A percentile compares a stretch with the other conserved stretches of the same genome.
Evolutionary conservation across 2,113 vertebrate species (phyloP).

Genomic region (Edolisoma coerulescens): DNA sequence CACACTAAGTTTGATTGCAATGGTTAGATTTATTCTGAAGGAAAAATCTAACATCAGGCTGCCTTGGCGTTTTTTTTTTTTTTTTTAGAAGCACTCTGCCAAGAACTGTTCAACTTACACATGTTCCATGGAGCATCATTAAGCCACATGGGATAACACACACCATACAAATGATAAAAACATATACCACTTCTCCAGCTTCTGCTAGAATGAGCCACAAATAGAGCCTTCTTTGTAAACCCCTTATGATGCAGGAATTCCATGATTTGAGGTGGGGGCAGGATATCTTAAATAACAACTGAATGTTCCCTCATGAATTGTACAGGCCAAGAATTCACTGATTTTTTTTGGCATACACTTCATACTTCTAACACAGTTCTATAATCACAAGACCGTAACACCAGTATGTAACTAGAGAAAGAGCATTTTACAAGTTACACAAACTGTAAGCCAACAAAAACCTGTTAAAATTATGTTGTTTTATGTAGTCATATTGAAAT

Average conservation of each 20-base stretch:
- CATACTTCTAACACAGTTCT: not conserved
- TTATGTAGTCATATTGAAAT: slow-evolving; percentile 7
- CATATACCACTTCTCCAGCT: not conserved
- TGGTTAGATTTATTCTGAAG: not conserved
- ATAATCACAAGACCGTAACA: not conserved
- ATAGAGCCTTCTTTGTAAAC: not conserved
- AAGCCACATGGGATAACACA: not conserved
- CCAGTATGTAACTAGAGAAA: slow-evolving; percentile 9
- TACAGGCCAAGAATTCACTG: not conserved
- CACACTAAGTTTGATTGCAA: not conserved
- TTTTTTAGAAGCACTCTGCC: not conserved
- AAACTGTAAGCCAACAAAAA: slow-evolving; percentile 35
- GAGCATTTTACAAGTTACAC: not conserved
- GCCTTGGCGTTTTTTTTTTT: no score
- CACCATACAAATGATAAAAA: not conserved
- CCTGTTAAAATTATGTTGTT: not conserved
- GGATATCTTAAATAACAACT: not conserved
- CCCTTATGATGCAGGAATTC: not conserved
- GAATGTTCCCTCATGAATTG: not conserved
- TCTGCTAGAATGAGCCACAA: not conserved
- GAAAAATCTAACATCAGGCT: not conserved
- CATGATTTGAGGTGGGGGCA: not conserved
- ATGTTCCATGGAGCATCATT: not conserved
- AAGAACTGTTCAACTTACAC: not conserved
- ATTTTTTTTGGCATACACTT: not conserved